These are phyloP conservation scores for Rhyacophila brunnea DNA, from an alignment of 1,140 invertebrate species.

Conservation along the genomic window DNA sequence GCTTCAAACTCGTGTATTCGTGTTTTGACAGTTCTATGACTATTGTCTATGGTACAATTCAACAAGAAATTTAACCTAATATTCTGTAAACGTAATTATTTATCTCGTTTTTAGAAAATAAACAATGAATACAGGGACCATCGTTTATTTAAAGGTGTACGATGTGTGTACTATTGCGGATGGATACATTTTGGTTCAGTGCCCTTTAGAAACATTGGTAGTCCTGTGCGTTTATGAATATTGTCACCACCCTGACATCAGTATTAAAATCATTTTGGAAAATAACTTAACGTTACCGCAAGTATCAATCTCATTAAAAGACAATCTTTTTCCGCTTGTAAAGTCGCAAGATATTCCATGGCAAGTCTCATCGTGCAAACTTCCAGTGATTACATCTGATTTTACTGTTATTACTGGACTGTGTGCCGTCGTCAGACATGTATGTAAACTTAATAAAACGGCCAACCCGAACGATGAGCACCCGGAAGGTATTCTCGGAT, in stretches of 20 bases:
- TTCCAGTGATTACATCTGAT: constrained; percentile 59
- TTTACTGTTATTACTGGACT: constrained; percentile 67
- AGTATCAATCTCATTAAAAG: constrained; percentile 6
- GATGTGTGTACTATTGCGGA: too few relatives aligned
- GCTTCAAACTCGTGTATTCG: too few relatives aligned
- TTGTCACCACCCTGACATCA: constrained; percentile 32
- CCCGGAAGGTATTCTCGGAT: constrained; percentile 65
- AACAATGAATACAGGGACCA: too few relatives aligned
- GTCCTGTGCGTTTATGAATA: constrained; percentile 48
- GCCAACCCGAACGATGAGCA: constrained; percentile 32
- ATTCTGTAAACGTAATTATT: too few relatives aligned
- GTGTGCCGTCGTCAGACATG: constrained; percentile 66
- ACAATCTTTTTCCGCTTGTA: constrained; percentile 33
- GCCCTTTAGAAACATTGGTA: constrained; percentile 47
- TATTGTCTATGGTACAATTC: too few relatives aligned
- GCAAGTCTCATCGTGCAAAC: constrained; percentile 53
- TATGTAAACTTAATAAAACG: constrained; percentile 53
- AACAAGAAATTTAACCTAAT: too few relatives aligned
- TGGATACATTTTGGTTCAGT: constrained; percentile 3
- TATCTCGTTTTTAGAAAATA: too few relatives aligned
- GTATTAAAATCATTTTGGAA: too few relatives aligned
- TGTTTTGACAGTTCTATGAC: too few relatives aligned
- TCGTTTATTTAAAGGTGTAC: too few relatives aligned
- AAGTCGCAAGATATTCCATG: constrained; percentile 38
- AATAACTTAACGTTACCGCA: too few relatives aligned